Base-by-base conservation (phyloP, 2,797 vertebrate species). In the Nyctibius grandis region DNA sequence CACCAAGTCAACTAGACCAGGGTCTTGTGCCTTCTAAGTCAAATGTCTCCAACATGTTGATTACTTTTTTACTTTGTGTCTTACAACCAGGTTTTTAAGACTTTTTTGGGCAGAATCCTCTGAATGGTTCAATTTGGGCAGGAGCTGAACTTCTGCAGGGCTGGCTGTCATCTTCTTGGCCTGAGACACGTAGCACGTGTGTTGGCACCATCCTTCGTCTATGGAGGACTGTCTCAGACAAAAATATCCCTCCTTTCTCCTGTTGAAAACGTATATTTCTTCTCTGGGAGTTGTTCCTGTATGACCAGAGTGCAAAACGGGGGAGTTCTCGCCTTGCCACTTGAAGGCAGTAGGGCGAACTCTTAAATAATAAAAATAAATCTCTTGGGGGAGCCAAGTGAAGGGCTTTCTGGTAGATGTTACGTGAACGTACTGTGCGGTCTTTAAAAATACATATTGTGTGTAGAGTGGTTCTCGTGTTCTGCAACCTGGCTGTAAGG, bases 401-500 rank as follows among this genome's bases (percentile, higher is more conserved):
- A 26, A 61, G 34, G 59, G n/a, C 29, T 77, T 68, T 54, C 28
- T 67, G 72, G 33, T 40, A 11, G 57, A 20, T 61, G 44, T 34
- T 50, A 6, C 1, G 15, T 9, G 50, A 45, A n/a, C 1, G 2
- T 22, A 3, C 76, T 4, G 23, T 2, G 2, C 5, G 1, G 33
- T 56, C 19, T 65, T 83, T 80, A 50, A 65, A 94, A 65, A 33
- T 33, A 14, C 47, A 26, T 14, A 33, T 25, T 15, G 22, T 20
- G 54, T 19, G 40, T 21, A 1, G 23, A 57, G 67, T 5, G 19
- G n/a, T 20, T 28, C 51, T 59, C 2, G 1, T 31, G 45, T 29
- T 8, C 42, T 31, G 42, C 67, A 67, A 9, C 74, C 90, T 38
- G 70, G 53, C 76, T 56, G 36, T 4, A 8, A 21, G 80, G 45